These are phyloP conservation scores for Caenorhabditis sp. DNA, from an alignment of 2,888 invertebrate species.

Conservation along the genomic window DNA sequence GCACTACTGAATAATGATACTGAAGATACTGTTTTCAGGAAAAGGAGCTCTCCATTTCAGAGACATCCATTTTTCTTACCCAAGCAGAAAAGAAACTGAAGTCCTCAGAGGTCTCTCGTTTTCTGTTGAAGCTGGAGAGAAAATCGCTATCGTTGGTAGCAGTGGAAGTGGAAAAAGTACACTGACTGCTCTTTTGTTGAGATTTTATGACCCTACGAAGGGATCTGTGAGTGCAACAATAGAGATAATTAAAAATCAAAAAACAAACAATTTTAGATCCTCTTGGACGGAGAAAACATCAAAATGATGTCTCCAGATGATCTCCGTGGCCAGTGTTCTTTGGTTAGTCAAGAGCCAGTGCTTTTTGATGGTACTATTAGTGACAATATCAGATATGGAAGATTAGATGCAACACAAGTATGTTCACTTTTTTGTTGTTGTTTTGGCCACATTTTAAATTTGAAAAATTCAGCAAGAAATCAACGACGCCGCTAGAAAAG, in stretches of 20 bases:
- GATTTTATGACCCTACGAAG: conserved; percentile 79
- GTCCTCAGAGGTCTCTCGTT: conserved; percentile 77
- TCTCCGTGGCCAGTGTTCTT: conserved; percentile 83
- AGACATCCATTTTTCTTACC: conserved; percentile 90
- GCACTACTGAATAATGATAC: not conserved
- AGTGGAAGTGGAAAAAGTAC: conserved; percentile 82
- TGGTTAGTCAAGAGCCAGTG: conserved; percentile 84
- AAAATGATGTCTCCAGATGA: conserved; percentile 79
- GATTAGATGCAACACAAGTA: conserved; percentile 76
- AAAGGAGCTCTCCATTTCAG: conserved; percentile 86
- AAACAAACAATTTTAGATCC: conserved; percentile 70
- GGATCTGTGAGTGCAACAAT: conserved; percentile 72
- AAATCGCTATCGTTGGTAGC: conserved; percentile 80
- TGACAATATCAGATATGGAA: conserved; percentile 81
- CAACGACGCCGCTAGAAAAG: conserved; percentile 81
- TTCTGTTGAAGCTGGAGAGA: conserved; percentile 78
- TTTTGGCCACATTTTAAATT: not conserved
- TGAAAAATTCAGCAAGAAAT: conserved; percentile 72
- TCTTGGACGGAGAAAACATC: conserved; percentile 83
- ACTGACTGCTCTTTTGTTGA: conserved; percentile 78
- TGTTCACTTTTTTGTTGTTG: no score
- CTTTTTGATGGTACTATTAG: conserved; percentile 81
- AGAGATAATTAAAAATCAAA: not conserved
- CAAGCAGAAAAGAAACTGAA: conserved; percentile 87
- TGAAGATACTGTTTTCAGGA: conserved; percentile 51